A percentile compares a stretch with the other conserved stretches of the same genome.
Conservation (phyloP, 2,797 vertebrate genomes). For the Hafferia zeledoni region DNA sequence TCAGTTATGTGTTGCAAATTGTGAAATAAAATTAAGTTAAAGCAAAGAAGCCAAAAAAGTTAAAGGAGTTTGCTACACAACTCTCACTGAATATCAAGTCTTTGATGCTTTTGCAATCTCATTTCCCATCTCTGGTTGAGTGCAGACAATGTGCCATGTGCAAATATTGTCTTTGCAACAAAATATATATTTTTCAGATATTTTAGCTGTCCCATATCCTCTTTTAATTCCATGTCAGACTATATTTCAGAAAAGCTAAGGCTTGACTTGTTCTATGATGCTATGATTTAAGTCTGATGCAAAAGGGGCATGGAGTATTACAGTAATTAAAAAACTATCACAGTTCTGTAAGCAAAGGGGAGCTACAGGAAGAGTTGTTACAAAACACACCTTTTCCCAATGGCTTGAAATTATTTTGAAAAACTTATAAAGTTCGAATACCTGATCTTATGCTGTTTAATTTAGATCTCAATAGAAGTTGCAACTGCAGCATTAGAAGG, state of each 20-base stretch:
- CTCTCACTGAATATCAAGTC: neutral
- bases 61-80: neutral
- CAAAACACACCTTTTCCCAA: neutral
- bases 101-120: neutral
- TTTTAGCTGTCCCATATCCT: neutral
- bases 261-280: neutral
- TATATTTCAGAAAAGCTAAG: neutral
- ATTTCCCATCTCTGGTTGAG: neutral
- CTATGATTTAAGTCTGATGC: neutral
- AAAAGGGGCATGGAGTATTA: neutral
- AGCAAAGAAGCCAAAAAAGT: neutral
- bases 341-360: neutral
- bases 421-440: neutral
- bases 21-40: neutral
- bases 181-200: neutral
- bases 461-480: neutral
- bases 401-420: neutral
- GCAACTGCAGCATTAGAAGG: neutral
- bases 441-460: neutral
- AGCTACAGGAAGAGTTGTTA: neutral
- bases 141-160: fast-evolving
- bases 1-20: neutral
- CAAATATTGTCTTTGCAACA: neutral
- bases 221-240: neutral
- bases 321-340: neutral